phyloP scores from a whole-genome alignment of 2,113 vertebrate genomes.

The Melanocharis versteri region DNA sequence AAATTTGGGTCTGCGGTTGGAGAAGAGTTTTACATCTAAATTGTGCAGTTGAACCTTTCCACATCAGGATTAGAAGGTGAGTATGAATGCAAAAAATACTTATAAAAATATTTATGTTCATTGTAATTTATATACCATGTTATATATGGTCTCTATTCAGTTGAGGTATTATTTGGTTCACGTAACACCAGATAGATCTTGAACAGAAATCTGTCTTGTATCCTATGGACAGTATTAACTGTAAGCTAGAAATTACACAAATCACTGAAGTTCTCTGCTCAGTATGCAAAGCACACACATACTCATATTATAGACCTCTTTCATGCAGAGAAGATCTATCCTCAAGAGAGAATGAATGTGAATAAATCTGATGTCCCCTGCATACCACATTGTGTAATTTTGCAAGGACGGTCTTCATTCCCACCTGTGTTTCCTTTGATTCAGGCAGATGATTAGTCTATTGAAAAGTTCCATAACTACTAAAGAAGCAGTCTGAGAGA shows the following conservation, averaged over 20 bases:
- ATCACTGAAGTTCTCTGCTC: neutral
- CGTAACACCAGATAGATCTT: neutral
- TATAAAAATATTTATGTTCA: neutral
- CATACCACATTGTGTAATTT: neutral
- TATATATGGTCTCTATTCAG: neutral
- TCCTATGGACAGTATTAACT: neutral
- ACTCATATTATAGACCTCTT: neutral
- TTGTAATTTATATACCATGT: neutral
- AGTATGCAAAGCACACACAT: neutral
- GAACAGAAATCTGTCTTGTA: neutral
- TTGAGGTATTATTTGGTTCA: neutral
- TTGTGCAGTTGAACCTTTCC: neutral
- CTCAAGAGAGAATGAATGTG: neutral
- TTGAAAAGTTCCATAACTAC: neutral
- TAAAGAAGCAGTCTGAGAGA: neutral
- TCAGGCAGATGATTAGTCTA: neutral
- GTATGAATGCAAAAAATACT: neutral
- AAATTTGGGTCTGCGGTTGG: neutral
- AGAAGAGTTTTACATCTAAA: neutral
- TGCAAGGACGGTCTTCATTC: neutral
- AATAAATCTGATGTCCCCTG: neutral
- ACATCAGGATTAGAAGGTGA: neutral
- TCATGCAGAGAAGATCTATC: neutral
- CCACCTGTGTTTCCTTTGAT: neutral
- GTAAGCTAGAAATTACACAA: neutral